phyloP scores from a whole-genome alignment of 2,113 vertebrate genomes.

The Cynopterus brachyotis region DNA sequence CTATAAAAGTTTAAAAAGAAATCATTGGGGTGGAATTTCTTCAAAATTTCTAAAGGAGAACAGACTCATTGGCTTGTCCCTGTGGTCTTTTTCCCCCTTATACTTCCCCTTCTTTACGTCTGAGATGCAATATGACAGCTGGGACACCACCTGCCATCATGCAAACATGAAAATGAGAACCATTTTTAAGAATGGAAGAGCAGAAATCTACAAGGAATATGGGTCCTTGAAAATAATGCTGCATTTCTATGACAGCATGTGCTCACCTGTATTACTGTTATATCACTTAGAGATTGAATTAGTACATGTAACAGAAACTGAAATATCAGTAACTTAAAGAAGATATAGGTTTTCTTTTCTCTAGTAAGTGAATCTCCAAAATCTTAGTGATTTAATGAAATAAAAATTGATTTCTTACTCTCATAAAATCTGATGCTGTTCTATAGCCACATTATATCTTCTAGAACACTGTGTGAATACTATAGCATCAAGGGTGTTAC shows the following conservation, averaged over 20 bases:
- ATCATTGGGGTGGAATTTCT: neutral
- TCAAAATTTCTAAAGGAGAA: neutral
- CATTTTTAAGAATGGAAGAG: neutral
- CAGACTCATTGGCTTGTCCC: neutral
- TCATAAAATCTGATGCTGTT: neutral
- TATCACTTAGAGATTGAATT: neutral
- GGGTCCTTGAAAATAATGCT: neutral
- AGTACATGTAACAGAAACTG: neutral
- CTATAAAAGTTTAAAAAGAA: neutral
- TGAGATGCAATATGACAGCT: neutral
- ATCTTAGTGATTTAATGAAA: neutral
- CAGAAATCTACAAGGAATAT: neutral
- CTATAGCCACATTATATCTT: neutral
- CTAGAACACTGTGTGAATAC: neutral
- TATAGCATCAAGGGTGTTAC: rapidly evolving
- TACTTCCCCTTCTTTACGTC: neutral
- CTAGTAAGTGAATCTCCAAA: neutral
- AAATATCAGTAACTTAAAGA: neutral
- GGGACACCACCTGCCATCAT: neutral
- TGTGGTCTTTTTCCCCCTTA: neutral
- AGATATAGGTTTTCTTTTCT: neutral
- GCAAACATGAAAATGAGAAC: neutral
- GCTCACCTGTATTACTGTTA: neutral
- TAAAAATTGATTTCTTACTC: neutral
- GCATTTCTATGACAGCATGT: rapidly evolving